These are phyloP conservation scores for Noctua janthina DNA, from an alignment of 2,888 invertebrate species.

Conservation along the genomic window DNA sequence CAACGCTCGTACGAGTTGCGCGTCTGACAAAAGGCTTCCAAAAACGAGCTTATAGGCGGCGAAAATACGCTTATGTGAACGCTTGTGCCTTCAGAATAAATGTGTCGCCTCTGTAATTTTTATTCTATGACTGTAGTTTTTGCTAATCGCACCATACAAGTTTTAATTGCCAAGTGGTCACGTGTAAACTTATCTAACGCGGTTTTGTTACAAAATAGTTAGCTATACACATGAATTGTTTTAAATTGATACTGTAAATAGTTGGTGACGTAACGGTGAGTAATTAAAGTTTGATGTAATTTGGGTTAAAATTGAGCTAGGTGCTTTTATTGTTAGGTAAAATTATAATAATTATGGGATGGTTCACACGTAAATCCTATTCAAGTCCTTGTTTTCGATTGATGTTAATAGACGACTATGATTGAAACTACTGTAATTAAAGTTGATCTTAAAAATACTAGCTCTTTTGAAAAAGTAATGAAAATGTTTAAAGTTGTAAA, in stretches of 20 bases:
- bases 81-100: rapidly evolving
- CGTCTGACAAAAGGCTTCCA: too few relatives aligned
- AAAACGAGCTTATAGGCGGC: not conserved
- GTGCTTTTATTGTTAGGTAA: not conserved
- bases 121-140: conserved; percentile 75
- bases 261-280: conserved; percentile 28
- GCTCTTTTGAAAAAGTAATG: too few relatives aligned
- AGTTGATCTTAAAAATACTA: too few relatives aligned
- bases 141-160: conserved; percentile 82
- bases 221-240: conserved; percentile 54
- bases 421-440: too few relatives aligned
- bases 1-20: not conserved
- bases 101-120: conserved; percentile 10
- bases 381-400: not conserved
- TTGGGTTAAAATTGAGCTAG: not conserved
- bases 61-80: not conserved
- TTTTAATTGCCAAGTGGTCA: conserved; percentile 81
- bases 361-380: not conserved
- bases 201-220: conserved; percentile 61
- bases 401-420: not conserved
- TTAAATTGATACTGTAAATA: conserved; percentile 48
- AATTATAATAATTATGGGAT: not conserved
- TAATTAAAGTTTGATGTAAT: conserved; percentile 21
- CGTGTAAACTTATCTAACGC: conserved; percentile 69
- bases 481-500: not conserved